Evolutionary conservation across 2,888 invertebrate species (phyloP).

Genomic region (Agriotes lineatus): DNA sequence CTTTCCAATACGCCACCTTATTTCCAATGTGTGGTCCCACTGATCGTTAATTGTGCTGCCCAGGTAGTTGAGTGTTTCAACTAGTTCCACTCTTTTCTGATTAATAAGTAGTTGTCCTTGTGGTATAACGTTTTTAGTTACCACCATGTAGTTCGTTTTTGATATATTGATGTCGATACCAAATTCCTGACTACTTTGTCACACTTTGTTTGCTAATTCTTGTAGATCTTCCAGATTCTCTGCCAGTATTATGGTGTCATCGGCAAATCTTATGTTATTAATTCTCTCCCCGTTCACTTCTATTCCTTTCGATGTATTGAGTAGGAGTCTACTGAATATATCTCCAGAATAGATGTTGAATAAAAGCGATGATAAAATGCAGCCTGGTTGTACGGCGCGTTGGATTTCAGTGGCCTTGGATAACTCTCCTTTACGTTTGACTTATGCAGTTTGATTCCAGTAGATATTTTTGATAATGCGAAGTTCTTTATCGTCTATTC

Average conservation of each 20-base stretch:
- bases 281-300: background rate
- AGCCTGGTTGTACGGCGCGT: background rate
- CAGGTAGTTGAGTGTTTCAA: background rate
- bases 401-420: background rate
- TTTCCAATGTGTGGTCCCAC: too few relatives aligned
- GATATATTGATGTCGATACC: constrained; percentile 32
- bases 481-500: background rate
- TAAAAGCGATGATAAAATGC: background rate
- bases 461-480: background rate
- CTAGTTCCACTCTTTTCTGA: constrained; percentile 20
- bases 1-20: background rate
- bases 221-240: constrained; percentile 3
- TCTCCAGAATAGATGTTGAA: background rate
- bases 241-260: background rate
- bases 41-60: background rate
- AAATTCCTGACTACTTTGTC: background rate
- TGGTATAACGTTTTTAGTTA: constrained; percentile 11
- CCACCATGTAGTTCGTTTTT: constrained; percentile 30
- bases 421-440: background rate
- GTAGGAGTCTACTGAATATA: background rate
- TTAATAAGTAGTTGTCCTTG: constrained; percentile 16
- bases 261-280: background rate
- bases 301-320: background rate
- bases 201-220: background rate
- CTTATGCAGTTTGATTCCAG: background rate